Conservation (phyloP, 1,140 invertebrate species). For the Tetranychus cinnabarinus region DNA sequence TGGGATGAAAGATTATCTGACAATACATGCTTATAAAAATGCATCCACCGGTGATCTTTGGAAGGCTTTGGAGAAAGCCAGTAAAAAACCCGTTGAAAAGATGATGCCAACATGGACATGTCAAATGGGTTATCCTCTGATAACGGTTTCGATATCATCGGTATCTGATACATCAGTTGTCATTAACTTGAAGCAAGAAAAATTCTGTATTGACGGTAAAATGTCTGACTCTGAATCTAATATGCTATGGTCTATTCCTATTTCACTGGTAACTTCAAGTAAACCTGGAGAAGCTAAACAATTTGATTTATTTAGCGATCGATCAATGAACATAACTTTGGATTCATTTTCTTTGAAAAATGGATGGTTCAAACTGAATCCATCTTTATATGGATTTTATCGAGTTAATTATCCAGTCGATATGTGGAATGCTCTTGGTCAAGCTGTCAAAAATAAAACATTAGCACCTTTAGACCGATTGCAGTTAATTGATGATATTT, state of each 20-base stretch:
- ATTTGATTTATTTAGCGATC: constrained; percentile 36
- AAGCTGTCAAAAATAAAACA: constrained; percentile 45
- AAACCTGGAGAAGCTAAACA: constrained; percentile 32
- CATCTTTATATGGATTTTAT: constrained; percentile 25
- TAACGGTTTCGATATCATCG: constrained; percentile 15
- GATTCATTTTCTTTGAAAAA: not conserved
- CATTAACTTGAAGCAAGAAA: constrained; percentile 49
- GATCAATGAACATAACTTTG: constrained; percentile 17
- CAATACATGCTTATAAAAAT: constrained; percentile 62
- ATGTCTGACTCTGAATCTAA: constrained; percentile 15
- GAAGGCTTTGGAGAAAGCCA: constrained; percentile 63
- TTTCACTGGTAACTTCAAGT: constrained; percentile 50
- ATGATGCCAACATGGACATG: constrained; percentile 89
- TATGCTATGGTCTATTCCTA: constrained; percentile 56
- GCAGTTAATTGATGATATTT: constrained; percentile 54
- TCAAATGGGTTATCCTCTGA: constrained; percentile 69
- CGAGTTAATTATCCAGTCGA: constrained; percentile 59
- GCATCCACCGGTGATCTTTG: constrained; percentile 86
- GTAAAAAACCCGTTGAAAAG: constrained; percentile 57
- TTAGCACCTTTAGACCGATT: constrained; percentile 71
- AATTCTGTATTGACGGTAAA: constrained; percentile 59
- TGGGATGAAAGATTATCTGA: constrained; percentile 80
- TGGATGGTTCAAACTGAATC: constrained; percentile 19
- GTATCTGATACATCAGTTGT: constrained; percentile 28
- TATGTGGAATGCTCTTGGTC: constrained; percentile 48